Base-by-base conservation (phyloP, 2,797 vertebrate species). In the Brachyalestes nurse region DNA sequence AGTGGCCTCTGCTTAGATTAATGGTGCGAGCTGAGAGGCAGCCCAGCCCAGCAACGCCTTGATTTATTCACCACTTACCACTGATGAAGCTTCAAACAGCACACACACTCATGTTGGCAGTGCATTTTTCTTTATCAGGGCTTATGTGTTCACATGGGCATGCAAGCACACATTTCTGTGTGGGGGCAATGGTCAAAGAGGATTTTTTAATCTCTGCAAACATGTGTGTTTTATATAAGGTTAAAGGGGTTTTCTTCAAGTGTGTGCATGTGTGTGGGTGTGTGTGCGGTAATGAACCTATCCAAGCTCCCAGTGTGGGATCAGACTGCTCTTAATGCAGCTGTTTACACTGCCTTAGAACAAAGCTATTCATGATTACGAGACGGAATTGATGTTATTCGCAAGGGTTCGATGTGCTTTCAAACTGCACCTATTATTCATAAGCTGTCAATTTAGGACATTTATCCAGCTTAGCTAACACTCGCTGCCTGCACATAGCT, bases 11-110 rank as follows among this genome's bases (percentile, higher is more conserved):
- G 45, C 61, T 77, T 82, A 82, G 74, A 82, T 82, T 96, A 96
- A 97, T 97, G 95, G 91, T 89, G 75, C 88, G 91, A 92, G 93
- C 91, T 83, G 85, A 82, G 94, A 93, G 95, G 95, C 93, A 94
- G 93, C 86, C 89, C 92, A 93, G 90, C 87, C 70, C 95, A 90
- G 85, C 80, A 94, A 94, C 90, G 88, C 88, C 88, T 95, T 98
- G 97, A 98, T 98, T 98, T 97, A 98, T 98, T 93, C 95, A 94
- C 95, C 96, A 97, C 96, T 97, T 99, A 97, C 95, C 90, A 91
- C 93, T 97, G 96, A 98, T 97, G 96, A 97, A 96, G 96, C 97
- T 93, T 96, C 96, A 96, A 95, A 96, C 95, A 92, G 93, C 94
- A 95, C 92, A 94, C 95, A 95, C 94, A 94, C 55, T 71, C 69